Percentiles rank a stretch among this genome's conserved stretches.
These are phyloP conservation scores for Sipha flava DNA, from an alignment of 1,140 invertebrate species.

Conservation along the genomic window DNA sequence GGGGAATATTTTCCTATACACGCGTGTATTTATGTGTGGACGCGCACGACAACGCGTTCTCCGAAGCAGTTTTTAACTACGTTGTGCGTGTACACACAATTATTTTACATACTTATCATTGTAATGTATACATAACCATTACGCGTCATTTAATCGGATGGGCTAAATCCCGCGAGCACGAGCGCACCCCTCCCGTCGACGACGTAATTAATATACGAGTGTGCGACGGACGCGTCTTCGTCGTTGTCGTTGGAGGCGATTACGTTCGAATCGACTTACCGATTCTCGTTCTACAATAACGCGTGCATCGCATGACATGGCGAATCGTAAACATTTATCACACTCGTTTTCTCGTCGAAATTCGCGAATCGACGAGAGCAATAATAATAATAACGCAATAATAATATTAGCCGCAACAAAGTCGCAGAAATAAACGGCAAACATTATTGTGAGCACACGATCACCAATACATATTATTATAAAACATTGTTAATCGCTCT, in stretches of 20 bases:
- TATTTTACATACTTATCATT: too few relatives aligned
- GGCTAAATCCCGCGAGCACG: neutral
- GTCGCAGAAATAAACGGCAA: too few relatives aligned
- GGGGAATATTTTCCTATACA: neutral
- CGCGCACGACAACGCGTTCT: neutral
- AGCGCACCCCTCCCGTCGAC: neutral
- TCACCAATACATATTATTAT: too few relatives aligned
- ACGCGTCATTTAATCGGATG: slow-evolving; percentile 20
- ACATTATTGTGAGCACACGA: too few relatives aligned
- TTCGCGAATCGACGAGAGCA: neutral
- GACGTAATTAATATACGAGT: neutral
- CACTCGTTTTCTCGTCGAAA: neutral
- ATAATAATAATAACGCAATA: too few relatives aligned
- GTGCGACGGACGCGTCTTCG: neutral
- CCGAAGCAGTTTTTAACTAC: slow-evolving; percentile 3
- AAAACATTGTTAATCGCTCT: too few relatives aligned
- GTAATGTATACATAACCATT: slow-evolving; percentile 1
- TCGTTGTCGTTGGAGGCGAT: neutral
- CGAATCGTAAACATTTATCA: neutral
- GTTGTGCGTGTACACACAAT: neutral
- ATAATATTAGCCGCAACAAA: too few relatives aligned
- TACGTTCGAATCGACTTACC: neutral
- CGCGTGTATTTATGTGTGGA: neutral
- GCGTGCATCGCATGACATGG: neutral
- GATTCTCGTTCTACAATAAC: neutral